Base-by-base conservation (phyloP, 2,797 vertebrate species). In the Chelonia mydas region DNA sequence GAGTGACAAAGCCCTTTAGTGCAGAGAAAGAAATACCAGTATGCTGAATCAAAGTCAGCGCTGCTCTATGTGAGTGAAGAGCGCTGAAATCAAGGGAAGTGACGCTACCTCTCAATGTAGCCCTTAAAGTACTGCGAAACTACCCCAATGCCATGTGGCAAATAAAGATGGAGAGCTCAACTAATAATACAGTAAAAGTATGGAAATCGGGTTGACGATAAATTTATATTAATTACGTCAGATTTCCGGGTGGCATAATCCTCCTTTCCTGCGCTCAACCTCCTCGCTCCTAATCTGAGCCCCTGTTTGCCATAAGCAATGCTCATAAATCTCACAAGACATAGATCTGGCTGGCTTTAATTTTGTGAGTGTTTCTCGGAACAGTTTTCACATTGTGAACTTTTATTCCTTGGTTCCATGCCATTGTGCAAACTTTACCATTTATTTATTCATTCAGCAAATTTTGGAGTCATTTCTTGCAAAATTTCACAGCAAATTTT, bases 401-500 rank as follows among this genome's bases (percentile, higher is more conserved):
- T 97, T 94, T 89, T 94, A 94, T 95, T 96, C 84, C 93, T 89
- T 85, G 83, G 88, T 93, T 83, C 54, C 82, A 51, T 10, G 59
- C 57, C 86, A 81, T 84, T 95, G 92, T 95, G 92, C 78, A 92
- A 79, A 96, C 94, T 33, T 94, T 92, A 78, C 55, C 65, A 23
- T 41, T 41, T 95, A 89, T 95, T 95, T 95, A 61, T 81, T 93
- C 84, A 61, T 81, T 93, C 84, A 93, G 86, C 12, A 8, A 79
- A 72, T 90, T 95, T 88, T 92, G 85, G 27, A 1, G 0, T 59
- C 59, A 86, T 94, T 96, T 97, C 93, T 93, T 92, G 84, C 91
- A 92, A 95, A 94, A 94, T 92, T 89, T 92, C 95, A 92, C 87
- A 91, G 84, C 89, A 95, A 47, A 92, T 90, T 76, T 72, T 95